Evolutionary conservation across 2,888 invertebrate species (phyloP), one percentile per base, ranked within the genome.

Genomic region (Biston stratarius): DNA sequence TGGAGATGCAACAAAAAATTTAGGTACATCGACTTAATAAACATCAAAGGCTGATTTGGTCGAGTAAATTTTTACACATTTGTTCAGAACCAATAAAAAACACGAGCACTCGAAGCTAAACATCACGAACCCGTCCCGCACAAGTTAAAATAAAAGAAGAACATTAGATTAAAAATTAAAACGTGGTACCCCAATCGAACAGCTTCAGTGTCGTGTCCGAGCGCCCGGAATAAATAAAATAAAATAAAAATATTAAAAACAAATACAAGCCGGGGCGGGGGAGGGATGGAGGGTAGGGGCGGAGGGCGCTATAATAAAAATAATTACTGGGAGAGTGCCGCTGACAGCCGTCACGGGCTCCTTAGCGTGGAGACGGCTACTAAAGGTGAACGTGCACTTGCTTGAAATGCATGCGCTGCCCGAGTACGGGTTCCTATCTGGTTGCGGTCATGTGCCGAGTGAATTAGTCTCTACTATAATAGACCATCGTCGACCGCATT

Each of bases 301-400:
- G 68, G 69, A 64, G 66, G 67, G 70, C 65, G 69, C 73, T 68
- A 72, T 74, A 73, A 72, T 71, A 72, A 74, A 74, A 74, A 72
- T 90, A 90, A 90, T 90, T 90, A 90, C 87, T 80, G 81, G 77
- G 77, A 75, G 86, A 75, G 83, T 90, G 90, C 80, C 83, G 73
- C 72, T 89, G 88, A 89, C 89, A 82, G 83, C 74, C 76, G 74
- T 67, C 74, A 74, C 75, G 69, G 64, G 75, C 10, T 68, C 0
- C 0, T 0, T 5, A 58, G 61, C 67, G 57, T 79, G 84, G 88
- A 88, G 71, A 12, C 0, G 71, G 81, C 74, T 79, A 38, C 38
- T 38, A 6, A 1, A 5, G 9, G 38, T 8, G 0, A 6, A 38
- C 38, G 9, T 38, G 24, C 24, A 24, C 24, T 24, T 24, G 24